Conservation (phyloP, 2,797 vertebrate genomes). For the Sparus aurata region DNA sequence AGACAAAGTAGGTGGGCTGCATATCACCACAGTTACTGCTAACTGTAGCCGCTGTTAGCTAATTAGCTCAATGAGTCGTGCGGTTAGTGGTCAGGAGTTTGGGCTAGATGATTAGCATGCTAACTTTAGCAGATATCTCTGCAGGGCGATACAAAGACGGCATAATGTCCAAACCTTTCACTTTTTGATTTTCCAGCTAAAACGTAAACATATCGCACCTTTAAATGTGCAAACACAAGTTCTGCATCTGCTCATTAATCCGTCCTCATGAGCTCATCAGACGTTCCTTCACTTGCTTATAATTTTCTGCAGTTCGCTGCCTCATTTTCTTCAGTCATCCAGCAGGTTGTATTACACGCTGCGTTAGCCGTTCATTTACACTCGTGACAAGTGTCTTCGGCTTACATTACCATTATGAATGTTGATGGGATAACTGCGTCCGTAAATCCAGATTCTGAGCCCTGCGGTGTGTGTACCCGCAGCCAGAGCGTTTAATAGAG, state of each 20-base stretch:
- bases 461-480: conserved; percentile 6
- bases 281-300: conserved; percentile 17
- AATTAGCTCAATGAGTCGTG: too few relatives aligned
- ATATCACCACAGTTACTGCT: too few relatives aligned
- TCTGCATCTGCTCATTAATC: conserved; percentile 18
- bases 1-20: too few relatives aligned
- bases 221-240: neutral
- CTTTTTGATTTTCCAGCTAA: too few relatives aligned
- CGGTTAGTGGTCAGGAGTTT: too few relatives aligned
- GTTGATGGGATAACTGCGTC: conserved; percentile 45
- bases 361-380: conserved; percentile 42
- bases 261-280: neutral
- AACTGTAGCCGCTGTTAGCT: too few relatives aligned
- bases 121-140: too few relatives aligned
- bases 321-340: conserved; percentile 44
- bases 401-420: conserved; percentile 49
- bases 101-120: too few relatives aligned
- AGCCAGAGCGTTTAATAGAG: conserved; percentile 41
- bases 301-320: conserved; percentile 16
- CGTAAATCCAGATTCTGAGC: conserved; percentile 20
- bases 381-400: conserved; percentile 40
- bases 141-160: too few relatives aligned
- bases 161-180: too few relatives aligned
- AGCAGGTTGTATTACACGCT: neutral
- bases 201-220: too few relatives aligned